A percentile compares a stretch with the other conserved stretches of the same genome.
Conservation (phyloP, 1,140 invertebrate genomes). For the Calephelis virginiensis region DNA sequence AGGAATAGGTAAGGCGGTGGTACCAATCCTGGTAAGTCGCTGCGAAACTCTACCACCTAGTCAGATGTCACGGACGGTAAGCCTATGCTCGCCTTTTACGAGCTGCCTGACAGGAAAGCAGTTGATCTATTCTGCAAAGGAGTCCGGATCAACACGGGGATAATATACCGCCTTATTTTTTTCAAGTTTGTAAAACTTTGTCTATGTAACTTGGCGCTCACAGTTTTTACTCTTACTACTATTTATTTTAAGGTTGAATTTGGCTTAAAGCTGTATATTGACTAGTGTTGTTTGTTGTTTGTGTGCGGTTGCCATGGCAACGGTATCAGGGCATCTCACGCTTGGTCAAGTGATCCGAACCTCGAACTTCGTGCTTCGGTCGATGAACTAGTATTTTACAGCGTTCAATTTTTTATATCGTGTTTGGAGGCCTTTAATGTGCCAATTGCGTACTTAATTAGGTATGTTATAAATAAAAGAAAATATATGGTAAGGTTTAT, state of each 20-base stretch:
- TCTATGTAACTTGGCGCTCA: neutral
- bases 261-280: neutral
- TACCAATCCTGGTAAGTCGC: too few species aligned
- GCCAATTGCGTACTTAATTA: neutral
- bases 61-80: too few species aligned
- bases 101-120: too few species aligned
- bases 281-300: conserved; percentile 46
- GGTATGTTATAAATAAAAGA: too few species aligned
- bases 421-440: conserved; percentile 16
- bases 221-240: neutral
- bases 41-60: too few species aligned
- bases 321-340: conserved; percentile 59
- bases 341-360: conserved; percentile 37
- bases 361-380: conserved; percentile 32
- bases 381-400: conserved; percentile 25
- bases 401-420: neutral
- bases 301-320: conserved; percentile 46
- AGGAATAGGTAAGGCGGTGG: too few species aligned
- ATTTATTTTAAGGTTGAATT: conserved; percentile 1
- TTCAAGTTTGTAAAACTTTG: too few species aligned
- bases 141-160: too few species aligned
- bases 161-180: too few species aligned
- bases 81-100: too few species aligned
- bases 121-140: too few species aligned
- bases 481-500: too few species aligned